phyloP scores from a whole-genome alignment of 2,888 invertebrate genomes.

The Aricia artaxerxes region DNA sequence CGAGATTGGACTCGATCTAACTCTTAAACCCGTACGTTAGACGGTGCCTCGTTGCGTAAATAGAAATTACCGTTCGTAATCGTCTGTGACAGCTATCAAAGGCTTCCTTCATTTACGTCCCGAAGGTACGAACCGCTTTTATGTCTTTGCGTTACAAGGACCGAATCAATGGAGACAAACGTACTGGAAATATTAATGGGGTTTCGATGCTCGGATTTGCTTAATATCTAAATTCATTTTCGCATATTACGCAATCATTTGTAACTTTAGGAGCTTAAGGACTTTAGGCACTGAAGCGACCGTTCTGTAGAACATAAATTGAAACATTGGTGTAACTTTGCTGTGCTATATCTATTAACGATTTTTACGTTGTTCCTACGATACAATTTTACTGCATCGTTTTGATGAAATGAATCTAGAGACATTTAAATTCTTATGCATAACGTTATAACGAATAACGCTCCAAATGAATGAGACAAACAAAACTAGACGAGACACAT shows the following conservation, averaged over 20 bases:
- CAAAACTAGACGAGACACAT: slow-evolving; percentile 32
- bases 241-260: not conserved
- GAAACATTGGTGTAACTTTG: not conserved
- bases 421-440: not conserved
- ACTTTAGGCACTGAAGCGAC: not conserved
- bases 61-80: slow-evolving; percentile 29
- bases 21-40: slow-evolving; percentile 29
- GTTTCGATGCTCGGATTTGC: slow-evolving; percentile 31
- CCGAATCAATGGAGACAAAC: slow-evolving; percentile 28
- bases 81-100: slow-evolving; percentile 30
- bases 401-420: not conserved
- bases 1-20: slow-evolving; percentile 30
- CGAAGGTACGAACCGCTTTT: slow-evolving; percentile 30
- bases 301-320: not conserved
- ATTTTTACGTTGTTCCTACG: not conserved
- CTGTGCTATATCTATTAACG: not conserved
- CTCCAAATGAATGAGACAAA: slow-evolving; percentile 24
- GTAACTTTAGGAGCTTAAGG: not conserved
- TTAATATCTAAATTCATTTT: slow-evolving; percentile 29
- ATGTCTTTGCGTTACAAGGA: slow-evolving; percentile 28
- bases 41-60: slow-evolving; percentile 30
- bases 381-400: not conserved
- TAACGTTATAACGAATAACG: slow-evolving; percentile 23
- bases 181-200: slow-evolving; percentile 34
- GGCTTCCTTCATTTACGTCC: slow-evolving; percentile 31